A percentile compares a stretch with the other conserved stretches of the same genome.
Evolutionary conservation across 1,140 invertebrate genomes (phyloP).

Genomic region (Drosophila burlai): DNA sequence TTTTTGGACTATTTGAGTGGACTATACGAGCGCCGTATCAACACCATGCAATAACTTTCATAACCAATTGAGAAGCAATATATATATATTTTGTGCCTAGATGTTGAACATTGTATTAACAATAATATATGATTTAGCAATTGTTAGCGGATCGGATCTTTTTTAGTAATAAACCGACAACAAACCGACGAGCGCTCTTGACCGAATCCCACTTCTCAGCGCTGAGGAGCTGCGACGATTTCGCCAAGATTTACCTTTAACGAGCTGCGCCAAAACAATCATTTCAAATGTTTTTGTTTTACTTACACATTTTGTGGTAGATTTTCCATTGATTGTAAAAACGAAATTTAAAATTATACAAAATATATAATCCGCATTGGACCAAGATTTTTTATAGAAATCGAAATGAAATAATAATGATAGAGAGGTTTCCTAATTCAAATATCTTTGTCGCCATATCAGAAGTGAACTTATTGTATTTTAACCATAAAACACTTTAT

Average conservation of each 20-base stretch:
- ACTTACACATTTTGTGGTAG: conserved; percentile 27
- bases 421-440: conserved; percentile 54
- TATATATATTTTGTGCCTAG: conserved; percentile 83
- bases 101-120: conserved; percentile 83
- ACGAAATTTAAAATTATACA: conserved; percentile 26
- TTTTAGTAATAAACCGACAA: background rate
- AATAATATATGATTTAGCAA: conserved; percentile 63
- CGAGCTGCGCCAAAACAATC: conserved; percentile 45
- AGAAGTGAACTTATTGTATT: conserved; percentile 69
- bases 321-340: conserved; percentile 49
- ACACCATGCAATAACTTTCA: conserved; percentile 60
- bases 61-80: conserved; percentile 74
- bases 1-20: conserved; percentile 41
- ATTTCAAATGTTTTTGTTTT: conserved; percentile 42
- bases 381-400: conserved; percentile 62
- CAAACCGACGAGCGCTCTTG: background rate
- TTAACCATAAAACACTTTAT: conserved; percentile 53
- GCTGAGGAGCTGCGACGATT: conserved; percentile 63
- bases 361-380: conserved; percentile 37
- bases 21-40: conserved; percentile 1
- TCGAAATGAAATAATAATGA: conserved; percentile 30
- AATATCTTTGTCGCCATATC: conserved; percentile 77
- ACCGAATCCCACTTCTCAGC: conserved; percentile 69
- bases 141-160: conserved; percentile 35
- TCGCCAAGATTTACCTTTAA: conserved; percentile 27